These are phyloP conservation scores for Nudaria mundana DNA, from an alignment of 2,888 invertebrate species.

Conservation along the genomic window DNA sequence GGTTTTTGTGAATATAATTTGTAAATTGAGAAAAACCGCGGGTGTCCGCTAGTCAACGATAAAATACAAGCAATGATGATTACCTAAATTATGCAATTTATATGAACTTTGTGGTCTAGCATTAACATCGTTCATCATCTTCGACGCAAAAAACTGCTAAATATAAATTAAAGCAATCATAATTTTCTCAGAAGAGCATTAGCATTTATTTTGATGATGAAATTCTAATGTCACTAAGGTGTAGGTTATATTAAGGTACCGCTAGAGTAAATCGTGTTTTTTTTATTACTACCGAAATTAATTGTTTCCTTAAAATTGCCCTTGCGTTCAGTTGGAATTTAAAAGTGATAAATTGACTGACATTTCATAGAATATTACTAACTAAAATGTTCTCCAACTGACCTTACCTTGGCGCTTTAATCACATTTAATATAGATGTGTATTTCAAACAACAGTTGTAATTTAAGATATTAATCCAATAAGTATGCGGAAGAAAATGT, in stretches of 20 bases:
- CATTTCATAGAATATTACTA: background rate
- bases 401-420: background rate
- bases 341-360: background rate
- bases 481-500: constrained; percentile 19
- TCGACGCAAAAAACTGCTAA: constrained; percentile 15
- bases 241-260: constrained; percentile 1
- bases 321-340: background rate
- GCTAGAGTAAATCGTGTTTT: background rate
- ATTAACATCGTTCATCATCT: constrained; percentile 8
- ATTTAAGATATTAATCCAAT: constrained; percentile 2
- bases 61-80: constrained; percentile 17
- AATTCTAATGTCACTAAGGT: constrained; percentile 17
- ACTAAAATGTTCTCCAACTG: background rate
- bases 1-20: too few species aligned
- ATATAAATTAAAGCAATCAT: constrained; percentile 15
- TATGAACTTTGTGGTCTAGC: constrained; percentile 11
- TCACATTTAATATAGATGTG: background rate
- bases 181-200: constrained; percentile 1
- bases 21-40: too few species aligned
- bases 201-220: constrained; percentile 13
- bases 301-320: background rate
- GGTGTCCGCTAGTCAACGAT: too few species aligned
- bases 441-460: background rate
- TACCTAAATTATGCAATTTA: background rate
- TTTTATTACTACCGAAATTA: background rate